Percentiles rank a stretch among this genome's conserved stretches.
Evolutionary conservation across 2,797 vertebrate species (phyloP).

Genomic region (Sardinella longiceps): DNA sequence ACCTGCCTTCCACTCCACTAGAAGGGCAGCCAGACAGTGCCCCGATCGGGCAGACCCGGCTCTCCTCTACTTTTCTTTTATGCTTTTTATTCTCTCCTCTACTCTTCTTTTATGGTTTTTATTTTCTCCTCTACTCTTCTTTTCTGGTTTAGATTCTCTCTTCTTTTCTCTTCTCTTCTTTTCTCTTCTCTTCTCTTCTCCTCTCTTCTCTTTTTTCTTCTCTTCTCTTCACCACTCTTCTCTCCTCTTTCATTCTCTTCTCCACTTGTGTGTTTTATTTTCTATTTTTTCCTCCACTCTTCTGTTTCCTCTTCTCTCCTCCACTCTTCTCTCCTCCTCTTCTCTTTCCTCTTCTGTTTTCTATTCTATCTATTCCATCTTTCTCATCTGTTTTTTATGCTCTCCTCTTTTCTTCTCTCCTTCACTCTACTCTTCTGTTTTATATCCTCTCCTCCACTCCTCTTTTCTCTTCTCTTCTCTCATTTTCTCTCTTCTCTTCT

Average conservation of each 20-base stretch:
- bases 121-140: background rate
- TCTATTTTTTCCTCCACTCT: no score
- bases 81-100: no score
- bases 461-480: background rate
- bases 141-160: background rate
- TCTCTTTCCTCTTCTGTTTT: no score
- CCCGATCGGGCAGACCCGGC: background rate
- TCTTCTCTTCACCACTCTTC: no score
- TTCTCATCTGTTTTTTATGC: no score
- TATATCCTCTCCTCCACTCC: background rate
- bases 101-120: background rate
- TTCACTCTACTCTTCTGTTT: no score
- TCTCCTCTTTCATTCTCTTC: no score
- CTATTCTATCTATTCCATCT: no score
- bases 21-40: background rate
- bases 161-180: background rate
- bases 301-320: no score
- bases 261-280: no score
- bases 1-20: conserved; percentile 46
- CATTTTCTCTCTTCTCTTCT: background rate
- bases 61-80: background rate
- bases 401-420: no score
- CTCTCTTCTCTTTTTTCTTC: background rate
- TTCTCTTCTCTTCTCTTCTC: background rate
- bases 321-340: no score